Base-by-base conservation (phyloP, 2,888 invertebrate genomes). In the Philaethria dido region DNA sequence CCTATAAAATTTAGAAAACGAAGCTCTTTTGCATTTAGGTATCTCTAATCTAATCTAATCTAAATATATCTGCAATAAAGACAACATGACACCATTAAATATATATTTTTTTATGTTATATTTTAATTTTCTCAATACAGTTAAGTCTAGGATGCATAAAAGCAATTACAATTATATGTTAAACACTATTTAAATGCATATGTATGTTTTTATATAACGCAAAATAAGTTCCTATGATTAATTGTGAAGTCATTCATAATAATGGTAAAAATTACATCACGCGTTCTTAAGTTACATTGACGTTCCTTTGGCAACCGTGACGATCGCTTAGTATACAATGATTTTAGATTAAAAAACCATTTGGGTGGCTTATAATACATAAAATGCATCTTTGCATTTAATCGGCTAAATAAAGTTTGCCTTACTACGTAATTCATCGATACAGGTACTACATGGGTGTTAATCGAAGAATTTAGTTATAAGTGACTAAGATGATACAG, bases 81-180 rank as follows among this genome's bases (percentile, higher is more conserved):
- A n/a, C n/a, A n/a, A n/a, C n/a, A n/a, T n/a, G n/a, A n/a, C n/a
- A n/a, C n/a, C n/a, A n/a, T n/a, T n/a, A n/a, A n/a, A n/a, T n/a
- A n/a, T n/a, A n/a, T n/a, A n/a, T n/a, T n/a, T 29, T 50, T 9
- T 50, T 29, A 25, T 14, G 5, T 14, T 3, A 16, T 52, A 4
- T 52, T 52, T 11, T 6, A 33, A 33, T 29, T 6, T 29, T 29
- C 3, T 8, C 33, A 33, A 3, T 8, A 39, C 22, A 57, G 39
- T 42, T 13, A 22, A 16, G 5, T 57, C 22, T 16, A 42, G 42
- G 57, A 22, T 57, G 22, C 13, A 5, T 22, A 6, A 11, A 29
- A 39, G 18, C 39, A 39, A 62, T 62, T 62, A 62, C 20, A 62
- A 61, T 25, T 54, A 45, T 44, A 63, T 45, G 29, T 20, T 63